Evolutionary conservation across 2,797 vertebrate species (phyloP).

Genomic region (Sebastes hubbsi): DNA sequence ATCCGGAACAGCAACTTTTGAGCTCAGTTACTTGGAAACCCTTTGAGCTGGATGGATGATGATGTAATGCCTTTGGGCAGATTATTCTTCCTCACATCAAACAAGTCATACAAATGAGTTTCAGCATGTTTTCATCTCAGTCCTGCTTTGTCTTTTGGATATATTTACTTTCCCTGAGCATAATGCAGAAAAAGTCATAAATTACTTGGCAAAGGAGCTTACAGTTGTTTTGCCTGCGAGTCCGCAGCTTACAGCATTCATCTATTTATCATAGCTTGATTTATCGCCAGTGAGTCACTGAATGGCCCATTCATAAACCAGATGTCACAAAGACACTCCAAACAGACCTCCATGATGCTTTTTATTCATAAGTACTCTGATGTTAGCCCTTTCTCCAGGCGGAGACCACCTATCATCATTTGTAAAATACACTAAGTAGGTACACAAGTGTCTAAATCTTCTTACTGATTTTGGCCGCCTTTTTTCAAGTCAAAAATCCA

Average conservation of each 20-base stretch:
- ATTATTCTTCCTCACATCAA: constrained; percentile 56
- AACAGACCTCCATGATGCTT: constrained; percentile 32
- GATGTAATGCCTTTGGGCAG: constrained; percentile 62
- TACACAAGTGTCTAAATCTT: constrained; percentile 4
- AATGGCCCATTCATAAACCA: constrained; percentile 61
- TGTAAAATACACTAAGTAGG: constrained; percentile 9
- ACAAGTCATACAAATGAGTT: constrained; percentile 50
- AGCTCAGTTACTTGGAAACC: constrained; percentile 17
- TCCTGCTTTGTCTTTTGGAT: constrained; percentile 37
- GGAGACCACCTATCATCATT: constrained; percentile 29
- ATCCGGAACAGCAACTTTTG: not conserved
- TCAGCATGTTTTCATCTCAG: constrained; percentile 47
- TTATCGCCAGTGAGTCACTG: constrained; percentile 40
- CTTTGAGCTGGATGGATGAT: constrained; percentile 35
- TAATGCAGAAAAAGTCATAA: constrained; percentile 43
- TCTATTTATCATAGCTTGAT: constrained; percentile 53
- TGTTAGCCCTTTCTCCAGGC: constrained; percentile 1
- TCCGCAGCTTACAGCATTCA: constrained; percentile 10
- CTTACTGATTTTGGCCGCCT: not conserved
- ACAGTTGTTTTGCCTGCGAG: constrained; percentile 17
- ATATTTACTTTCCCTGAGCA: constrained; percentile 44
- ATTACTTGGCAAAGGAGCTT: constrained; percentile 22
- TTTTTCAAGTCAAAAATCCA: not conserved
- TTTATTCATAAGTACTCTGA: constrained; percentile 33
- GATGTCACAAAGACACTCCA: constrained; percentile 49